Conservation (phyloP, 2,113 vertebrate genomes). For the Podarcis raffonei region DNA sequence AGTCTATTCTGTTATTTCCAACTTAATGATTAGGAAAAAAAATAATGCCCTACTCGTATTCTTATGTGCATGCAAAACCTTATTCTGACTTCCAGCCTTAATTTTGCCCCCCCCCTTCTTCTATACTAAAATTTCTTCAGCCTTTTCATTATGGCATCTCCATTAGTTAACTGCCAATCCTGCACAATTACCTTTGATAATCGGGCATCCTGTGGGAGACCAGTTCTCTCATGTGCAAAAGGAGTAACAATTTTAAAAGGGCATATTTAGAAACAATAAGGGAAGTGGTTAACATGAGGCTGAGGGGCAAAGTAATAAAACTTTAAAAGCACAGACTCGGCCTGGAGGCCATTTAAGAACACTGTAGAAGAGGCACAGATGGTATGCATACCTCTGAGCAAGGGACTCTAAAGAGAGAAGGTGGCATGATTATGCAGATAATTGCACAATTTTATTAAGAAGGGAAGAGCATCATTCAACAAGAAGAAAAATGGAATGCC, state of each 20-base stretch:
- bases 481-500: slow-evolving; percentile 18
- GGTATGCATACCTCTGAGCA: slow-evolving; percentile 53
- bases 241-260: slow-evolving; percentile 33
- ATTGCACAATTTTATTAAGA: slow-evolving; percentile 38
- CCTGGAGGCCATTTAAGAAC: slow-evolving; percentile 59
- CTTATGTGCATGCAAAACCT: too few relatives aligned
- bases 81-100: neutral
- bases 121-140: neutral
- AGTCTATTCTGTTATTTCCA: neutral
- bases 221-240: slow-evolving; percentile 29
- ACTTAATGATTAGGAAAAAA: too few relatives aligned
- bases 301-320: slow-evolving; percentile 68
- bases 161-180: neutral
- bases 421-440: slow-evolving; percentile 49
- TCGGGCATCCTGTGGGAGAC: neutral
- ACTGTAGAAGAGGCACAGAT: slow-evolving; percentile 57
- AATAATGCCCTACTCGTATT: too few relatives aligned
- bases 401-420: slow-evolving; percentile 41
- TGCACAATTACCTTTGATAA: neutral
- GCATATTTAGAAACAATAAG: slow-evolving; percentile 50
- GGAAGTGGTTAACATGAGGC: slow-evolving; percentile 54
- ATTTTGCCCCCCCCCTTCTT: neutral
- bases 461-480: slow-evolving; percentile 38
- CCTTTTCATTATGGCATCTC: neutral
- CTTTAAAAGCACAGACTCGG: slow-evolving; percentile 57